phyloP scores from a whole-genome alignment of 2,888 invertebrate genomes.

The Cecidostiba fungosa region DNA sequence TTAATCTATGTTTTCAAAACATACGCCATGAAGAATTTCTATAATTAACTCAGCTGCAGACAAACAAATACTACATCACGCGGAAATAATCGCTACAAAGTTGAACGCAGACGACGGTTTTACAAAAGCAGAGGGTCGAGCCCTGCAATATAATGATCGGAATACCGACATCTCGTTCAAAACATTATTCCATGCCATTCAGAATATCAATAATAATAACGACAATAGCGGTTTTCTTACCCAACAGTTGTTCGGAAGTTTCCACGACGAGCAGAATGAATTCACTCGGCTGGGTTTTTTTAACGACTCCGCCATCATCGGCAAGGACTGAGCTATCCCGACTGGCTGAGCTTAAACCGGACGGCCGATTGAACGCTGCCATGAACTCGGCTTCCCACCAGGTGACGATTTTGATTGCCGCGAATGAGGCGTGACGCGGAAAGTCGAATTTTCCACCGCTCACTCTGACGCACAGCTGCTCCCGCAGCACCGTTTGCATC shows the following conservation, averaged over 20 bases:
- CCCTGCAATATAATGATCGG: neutral
- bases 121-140: neutral
- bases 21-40: no score
- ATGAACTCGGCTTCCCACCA: conserved; percentile 93
- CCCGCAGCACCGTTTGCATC: conserved; percentile 89
- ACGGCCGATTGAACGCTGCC: conserved; percentile 87
- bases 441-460: conserved; percentile 91
- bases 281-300: conserved; percentile 89
- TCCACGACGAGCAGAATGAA: conserved; percentile 87
- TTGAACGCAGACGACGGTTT: neutral
- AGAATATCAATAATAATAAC: neutral
- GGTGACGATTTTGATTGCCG: conserved; percentile 90
- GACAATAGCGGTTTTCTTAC: conserved; percentile 74
- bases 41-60: no score
- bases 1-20: no score
- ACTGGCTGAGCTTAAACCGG: conserved; percentile 80
- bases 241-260: conserved; percentile 87
- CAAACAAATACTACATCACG: no score
- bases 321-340: conserved; percentile 79
- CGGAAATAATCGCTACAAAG: neutral
- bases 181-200: neutral
- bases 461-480: conserved; percentile 89
- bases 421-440: conserved; percentile 91
- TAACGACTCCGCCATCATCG: conserved; percentile 84
- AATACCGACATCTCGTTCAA: neutral